These are phyloP conservation scores for Diploscapter pachys DNA, from an alignment of 1,140 invertebrate species.

Conservation along the genomic window DNA sequence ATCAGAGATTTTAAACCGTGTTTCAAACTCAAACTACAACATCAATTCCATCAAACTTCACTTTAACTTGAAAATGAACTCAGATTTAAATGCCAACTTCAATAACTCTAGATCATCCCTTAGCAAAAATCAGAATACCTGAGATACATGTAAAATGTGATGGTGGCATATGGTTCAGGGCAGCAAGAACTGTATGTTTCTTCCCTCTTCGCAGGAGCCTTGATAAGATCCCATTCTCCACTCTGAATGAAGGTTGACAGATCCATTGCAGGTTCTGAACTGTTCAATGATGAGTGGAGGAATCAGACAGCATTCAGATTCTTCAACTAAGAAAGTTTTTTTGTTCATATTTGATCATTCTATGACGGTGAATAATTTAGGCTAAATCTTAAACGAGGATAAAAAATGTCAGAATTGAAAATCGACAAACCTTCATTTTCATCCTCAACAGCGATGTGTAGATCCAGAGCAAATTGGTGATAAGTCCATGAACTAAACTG, in stretches of 20 bases:
- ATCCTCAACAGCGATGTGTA: conserved; percentile 62
- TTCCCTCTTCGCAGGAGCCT: conserved; percentile 57
- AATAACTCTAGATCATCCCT: neutral
- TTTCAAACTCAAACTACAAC: no score
- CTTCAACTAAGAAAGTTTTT: no score
- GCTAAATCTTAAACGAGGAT: no score
- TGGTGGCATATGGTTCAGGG: conserved; percentile 80
- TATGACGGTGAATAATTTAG: no score
- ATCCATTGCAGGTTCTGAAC: conserved; percentile 68
- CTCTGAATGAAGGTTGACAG: conserved; percentile 91
- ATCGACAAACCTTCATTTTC: conserved; percentile 22
- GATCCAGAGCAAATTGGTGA: conserved; percentile 85
- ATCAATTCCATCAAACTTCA: no score
- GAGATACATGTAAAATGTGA: conserved; percentile 93
- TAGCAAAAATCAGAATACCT: conserved; percentile 43
- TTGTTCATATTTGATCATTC: no score
- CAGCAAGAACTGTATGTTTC: conserved; percentile 61
- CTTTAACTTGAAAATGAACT: neutral
- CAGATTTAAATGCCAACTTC: neutral
- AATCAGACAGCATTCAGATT: no score
- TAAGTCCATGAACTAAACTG: conserved; percentile 94
- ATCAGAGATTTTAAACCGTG: no score
- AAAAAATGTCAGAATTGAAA: neutral
- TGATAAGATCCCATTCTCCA: conserved; percentile 77
- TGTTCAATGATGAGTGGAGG: neutral